A percentile compares a stretch with the other conserved stretches of the same genome.
Conservation (phyloP, 2,888 invertebrate species). For the Euzetes globulus region DNA sequence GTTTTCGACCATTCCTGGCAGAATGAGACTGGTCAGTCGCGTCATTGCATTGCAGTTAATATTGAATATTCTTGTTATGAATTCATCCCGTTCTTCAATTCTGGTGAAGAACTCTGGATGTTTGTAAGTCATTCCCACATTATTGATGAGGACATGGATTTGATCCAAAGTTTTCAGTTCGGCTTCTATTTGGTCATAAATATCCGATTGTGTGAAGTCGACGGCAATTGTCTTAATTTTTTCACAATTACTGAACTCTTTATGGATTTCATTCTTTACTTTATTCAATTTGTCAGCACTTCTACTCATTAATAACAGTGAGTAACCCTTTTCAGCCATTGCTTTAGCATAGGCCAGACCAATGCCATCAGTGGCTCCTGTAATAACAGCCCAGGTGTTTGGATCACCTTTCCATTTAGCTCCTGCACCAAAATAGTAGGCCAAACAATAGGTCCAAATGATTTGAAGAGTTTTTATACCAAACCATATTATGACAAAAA, state of each 20-base stretch:
- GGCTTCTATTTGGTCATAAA: constrained; percentile 29
- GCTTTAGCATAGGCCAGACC: constrained; percentile 77
- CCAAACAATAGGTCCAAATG: constrained; percentile 34
- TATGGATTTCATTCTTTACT: constrained; percentile 46
- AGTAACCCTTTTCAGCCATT: constrained; percentile 66
- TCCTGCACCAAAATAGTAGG: constrained; percentile 27
- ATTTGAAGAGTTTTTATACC: constrained; percentile 3
- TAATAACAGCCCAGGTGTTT: constrained; percentile 56
- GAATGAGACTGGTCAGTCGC: constrained; percentile 66
- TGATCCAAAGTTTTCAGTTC: not conserved
- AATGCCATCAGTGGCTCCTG: constrained; percentile 83
- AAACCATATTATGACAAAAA: constrained; percentile 26
- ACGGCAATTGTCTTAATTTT: constrained; percentile 27
- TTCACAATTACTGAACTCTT: constrained; percentile 20
- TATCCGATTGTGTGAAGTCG: constrained; percentile 32
- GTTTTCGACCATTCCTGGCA: constrained; percentile 63
- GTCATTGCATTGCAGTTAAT: constrained; percentile 80
- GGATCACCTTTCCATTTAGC: constrained; percentile 29
- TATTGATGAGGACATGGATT: constrained; percentile 54
- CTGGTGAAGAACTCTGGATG: constrained; percentile 74
- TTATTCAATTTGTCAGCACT: constrained; percentile 62
- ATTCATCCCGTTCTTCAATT: constrained; percentile 54
- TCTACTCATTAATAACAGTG: constrained; percentile 71
- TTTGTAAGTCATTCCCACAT: constrained; percentile 76
- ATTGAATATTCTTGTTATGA: constrained; percentile 70